Base-by-base conservation (phyloP, 2,113 vertebrate genomes). In the Mohoua ochrocephala region DNA sequence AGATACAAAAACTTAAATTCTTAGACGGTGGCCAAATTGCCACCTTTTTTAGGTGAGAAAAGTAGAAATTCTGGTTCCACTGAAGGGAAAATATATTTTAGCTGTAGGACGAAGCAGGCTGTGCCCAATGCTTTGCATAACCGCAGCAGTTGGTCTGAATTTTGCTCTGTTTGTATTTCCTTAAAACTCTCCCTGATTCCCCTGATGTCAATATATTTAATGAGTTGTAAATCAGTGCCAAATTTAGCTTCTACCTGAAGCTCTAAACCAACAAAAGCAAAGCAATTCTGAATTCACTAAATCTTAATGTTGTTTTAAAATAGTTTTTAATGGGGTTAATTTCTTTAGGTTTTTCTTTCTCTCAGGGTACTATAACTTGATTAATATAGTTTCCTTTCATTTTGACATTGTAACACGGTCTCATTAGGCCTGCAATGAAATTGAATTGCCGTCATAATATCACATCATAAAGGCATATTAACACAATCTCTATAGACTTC, bases 371-470 rank as follows among this genome's bases (percentile, higher is more conserved):
- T 96, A 37, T 81, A 92, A 96, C 80, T 93, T 97, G 96, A 97
- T 97, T 97, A 96, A 97, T 97, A 91, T 27, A 33, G 83, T 94
- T 97, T 96, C 91, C 93, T 95, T 97, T 97, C 95, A 91, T 96
- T 97, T 97, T 97, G 95, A 97, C 95, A 95, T 97, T 97, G 95
- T 97, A 97, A 94, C 95, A 92, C 8, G 39, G 95, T 97, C 96
- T 97, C 97, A 97, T 97, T 97, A 97, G 96, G 89, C 92, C 85
- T 84, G 83, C 96, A 97, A 97, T 97, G 96, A 97, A 97, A 97
- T 96, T 96, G 95, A 97, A 97, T 97, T 97, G 97, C 97, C 83
- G 39, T 95, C 95, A 94, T 97, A 97, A 97, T 97, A 95, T 89
- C 94, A 96, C 89, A 97, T 95, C 97, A 97, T 97, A 97, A 96